Evolutionary conservation across 2,888 invertebrate genomes (phyloP).

Genomic region (Rhopalosiphum nymphaeae): DNA sequence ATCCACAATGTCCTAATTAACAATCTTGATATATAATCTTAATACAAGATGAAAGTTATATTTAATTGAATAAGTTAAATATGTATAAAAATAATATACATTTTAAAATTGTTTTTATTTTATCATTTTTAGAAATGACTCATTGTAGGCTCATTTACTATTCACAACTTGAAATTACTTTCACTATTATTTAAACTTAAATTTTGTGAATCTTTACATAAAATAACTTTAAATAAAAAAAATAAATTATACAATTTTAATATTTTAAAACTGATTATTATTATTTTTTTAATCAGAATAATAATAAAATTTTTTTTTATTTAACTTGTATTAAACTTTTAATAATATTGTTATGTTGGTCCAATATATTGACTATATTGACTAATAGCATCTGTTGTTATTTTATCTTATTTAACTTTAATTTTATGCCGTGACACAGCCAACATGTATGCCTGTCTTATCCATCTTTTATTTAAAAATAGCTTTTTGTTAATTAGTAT

Average conservation of each 20-base stretch:
- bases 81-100: not conserved
- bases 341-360: not conserved
- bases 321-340: not conserved
- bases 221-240: not conserved
- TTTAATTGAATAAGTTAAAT: not conserved
- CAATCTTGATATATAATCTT: not conserved
- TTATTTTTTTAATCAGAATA: too few relatives aligned
- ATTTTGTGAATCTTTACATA: not conserved
- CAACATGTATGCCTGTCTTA: not conserved
- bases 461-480: not conserved
- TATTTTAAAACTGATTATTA: too few relatives aligned
- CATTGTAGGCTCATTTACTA: not conserved
- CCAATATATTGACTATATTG: not conserved
- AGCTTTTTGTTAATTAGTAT: not conserved
- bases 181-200: slow-evolving; percentile 15
- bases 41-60: not conserved
- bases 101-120: not conserved
- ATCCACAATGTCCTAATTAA: not conserved
- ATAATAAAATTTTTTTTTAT: too few relatives aligned
- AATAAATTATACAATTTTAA: too few relatives aligned
- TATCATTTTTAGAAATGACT: slow-evolving; percentile 14
- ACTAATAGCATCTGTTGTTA: not conserved
- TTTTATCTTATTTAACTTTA: slow-evolving; percentile 23
- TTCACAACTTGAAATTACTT: slow-evolving; percentile 4
- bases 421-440: not conserved